These are phyloP conservation scores for Trididemnum clinides DNA, from an alignment of 23 tunicate genomes.

Conservation along the genomic window DNA sequence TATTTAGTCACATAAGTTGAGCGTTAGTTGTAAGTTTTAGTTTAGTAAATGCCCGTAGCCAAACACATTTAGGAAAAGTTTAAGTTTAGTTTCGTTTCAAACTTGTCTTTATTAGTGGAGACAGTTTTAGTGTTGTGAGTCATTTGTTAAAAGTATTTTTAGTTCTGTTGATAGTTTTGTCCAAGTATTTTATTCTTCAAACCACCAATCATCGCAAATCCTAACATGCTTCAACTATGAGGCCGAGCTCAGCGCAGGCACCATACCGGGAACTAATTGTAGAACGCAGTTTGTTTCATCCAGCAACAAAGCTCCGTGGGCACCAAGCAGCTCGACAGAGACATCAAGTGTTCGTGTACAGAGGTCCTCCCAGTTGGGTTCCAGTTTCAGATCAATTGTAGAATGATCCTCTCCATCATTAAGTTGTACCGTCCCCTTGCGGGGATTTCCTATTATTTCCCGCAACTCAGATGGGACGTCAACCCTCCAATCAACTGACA, in stretches of 20 bases:
- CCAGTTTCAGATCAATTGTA: constrained; percentile 24
- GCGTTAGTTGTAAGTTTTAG: too few relatives aligned
- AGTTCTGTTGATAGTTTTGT: background rate
- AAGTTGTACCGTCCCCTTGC: constrained; percentile 32
- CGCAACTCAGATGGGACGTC: background rate
- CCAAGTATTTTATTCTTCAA: background rate
- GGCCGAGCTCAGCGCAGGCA: background rate
- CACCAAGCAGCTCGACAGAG: constrained; percentile 33
- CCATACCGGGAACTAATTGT: constrained; percentile 62
- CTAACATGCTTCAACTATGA: background rate
- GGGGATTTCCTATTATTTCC: background rate
- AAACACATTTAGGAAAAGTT: too few relatives aligned
- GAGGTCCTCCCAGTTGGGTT: constrained; percentile 52
- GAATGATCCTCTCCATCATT: constrained; percentile 48
- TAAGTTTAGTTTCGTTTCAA: too few relatives aligned
- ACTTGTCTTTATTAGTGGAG: too few relatives aligned
- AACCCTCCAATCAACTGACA: constrained; percentile 50
- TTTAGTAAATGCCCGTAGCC: too few relatives aligned
- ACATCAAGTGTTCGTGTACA: constrained; percentile 20
- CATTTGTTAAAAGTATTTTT: too few relatives aligned
- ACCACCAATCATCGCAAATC: background rate
- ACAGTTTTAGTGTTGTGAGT: too few relatives aligned
- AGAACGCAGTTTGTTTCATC: background rate
- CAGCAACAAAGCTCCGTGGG: constrained; percentile 33
- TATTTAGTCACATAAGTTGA: too few relatives aligned